Conservation (phyloP, 2,797 vertebrate genomes). For the Semotilus atromaculatus region DNA sequence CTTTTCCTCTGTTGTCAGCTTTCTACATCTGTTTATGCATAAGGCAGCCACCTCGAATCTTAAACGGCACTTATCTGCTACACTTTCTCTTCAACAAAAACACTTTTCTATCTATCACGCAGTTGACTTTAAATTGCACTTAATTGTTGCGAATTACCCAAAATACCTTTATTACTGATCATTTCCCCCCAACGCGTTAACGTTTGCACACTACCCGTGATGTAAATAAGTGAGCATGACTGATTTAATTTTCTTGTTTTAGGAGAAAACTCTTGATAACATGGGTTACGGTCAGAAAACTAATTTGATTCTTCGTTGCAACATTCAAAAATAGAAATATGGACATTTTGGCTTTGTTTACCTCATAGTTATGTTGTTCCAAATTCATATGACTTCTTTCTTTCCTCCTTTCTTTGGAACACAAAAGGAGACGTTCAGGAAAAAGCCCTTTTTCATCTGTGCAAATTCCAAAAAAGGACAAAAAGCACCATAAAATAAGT, state of each 20-base stretch:
- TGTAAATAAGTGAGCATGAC: slow-evolving; percentile 68
- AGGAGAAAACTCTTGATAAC: slow-evolving; percentile 56
- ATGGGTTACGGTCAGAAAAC: slow-evolving; percentile 65
- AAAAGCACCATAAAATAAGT: not conserved
- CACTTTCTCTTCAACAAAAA: slow-evolving; percentile 56
- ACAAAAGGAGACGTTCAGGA: not conserved
- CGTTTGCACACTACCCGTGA: slow-evolving; percentile 66
- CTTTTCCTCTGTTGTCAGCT: slow-evolving; percentile 49
- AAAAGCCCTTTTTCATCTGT: not conserved
- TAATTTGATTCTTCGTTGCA: slow-evolving; percentile 67
- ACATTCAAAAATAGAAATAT: not conserved
- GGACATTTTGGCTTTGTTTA: not conserved
- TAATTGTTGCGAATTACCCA: slow-evolving; percentile 71
- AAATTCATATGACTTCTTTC: not conserved
- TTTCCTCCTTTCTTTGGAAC: not conserved
- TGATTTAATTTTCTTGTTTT: slow-evolving; percentile 73
- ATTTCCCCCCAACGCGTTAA: slow-evolving; percentile 69
- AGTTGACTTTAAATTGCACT: slow-evolving; percentile 69
- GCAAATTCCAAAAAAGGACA: not conserved
- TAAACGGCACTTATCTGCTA: slow-evolving; percentile 58
- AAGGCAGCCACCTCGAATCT: slow-evolving; percentile 53
- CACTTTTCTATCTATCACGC: slow-evolving; percentile 61
- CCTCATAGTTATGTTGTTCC: not conserved
- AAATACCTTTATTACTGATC: slow-evolving; percentile 74
- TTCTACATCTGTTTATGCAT: slow-evolving; percentile 52